These are phyloP conservation scores for Tenrec ecaudatus DNA, from an alignment of 2,113 vertebrate genomes.

Conservation along the genomic window DNA sequence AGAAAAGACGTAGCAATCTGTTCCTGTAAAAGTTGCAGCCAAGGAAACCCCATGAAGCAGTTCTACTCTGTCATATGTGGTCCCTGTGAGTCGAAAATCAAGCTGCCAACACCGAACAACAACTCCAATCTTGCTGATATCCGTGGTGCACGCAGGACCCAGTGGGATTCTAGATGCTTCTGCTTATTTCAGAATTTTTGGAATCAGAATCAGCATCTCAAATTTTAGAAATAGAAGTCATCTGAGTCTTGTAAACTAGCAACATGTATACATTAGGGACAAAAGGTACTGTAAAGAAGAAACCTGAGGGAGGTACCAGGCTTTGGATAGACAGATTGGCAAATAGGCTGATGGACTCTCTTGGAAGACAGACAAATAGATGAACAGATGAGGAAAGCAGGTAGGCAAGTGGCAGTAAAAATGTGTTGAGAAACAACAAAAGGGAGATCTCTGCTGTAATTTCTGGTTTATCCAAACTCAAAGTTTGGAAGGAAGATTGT, in stretches of 20 bases:
- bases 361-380: no score
- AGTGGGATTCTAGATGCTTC: background rate
- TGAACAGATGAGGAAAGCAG: background rate
- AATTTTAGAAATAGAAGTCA: background rate
- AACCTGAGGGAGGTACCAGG: background rate
- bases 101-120: background rate
- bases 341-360: background rate
- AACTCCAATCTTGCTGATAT: background rate
- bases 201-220: background rate
- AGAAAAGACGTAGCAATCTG: no score
- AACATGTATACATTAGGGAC: background rate
- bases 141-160: background rate
- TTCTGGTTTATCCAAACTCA: background rate
- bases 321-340: no score
- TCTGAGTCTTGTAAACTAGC: background rate
- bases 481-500: background rate
- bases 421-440: background rate
- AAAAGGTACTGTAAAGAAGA: background rate
- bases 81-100: background rate
- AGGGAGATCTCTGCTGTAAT: background rate
- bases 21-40: background rate
- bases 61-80: background rate
- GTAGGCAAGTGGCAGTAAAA: background rate
- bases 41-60: background rate
- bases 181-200: conserved; percentile 1